A percentile compares a stretch with the other conserved stretches of the same genome.
Evolutionary conservation across 1,140 invertebrate genomes (phyloP).

Genomic region (Drosophila busckii): DNA sequence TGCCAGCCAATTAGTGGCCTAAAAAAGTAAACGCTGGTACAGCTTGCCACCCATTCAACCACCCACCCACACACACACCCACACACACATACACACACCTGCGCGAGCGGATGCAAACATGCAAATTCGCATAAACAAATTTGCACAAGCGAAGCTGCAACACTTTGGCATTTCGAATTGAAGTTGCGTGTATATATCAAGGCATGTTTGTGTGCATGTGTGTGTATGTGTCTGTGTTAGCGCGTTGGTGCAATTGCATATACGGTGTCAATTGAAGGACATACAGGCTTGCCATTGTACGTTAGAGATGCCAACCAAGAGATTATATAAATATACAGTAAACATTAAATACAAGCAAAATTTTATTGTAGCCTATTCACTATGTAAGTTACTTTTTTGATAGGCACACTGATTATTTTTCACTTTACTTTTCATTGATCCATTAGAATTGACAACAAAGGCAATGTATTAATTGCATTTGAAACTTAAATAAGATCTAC

Average conservation of each 20-base stretch:
- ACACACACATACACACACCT: background rate
- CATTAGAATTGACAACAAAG: too few relatives aligned
- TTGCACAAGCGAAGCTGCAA: conserved; percentile 62
- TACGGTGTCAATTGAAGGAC: conserved; percentile 7
- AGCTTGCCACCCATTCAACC: background rate
- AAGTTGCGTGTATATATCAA: conserved; percentile 31
- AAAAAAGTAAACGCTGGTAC: conserved; percentile 15
- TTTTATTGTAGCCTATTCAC: too few relatives aligned
- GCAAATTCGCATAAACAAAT: conserved; percentile 66
- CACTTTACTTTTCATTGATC: too few relatives aligned
- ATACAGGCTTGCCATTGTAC: too few relatives aligned
- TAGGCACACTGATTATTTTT: too few relatives aligned
- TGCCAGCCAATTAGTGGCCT: conserved; percentile 53
- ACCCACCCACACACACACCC: background rate
- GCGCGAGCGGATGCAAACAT: conserved; percentile 24
- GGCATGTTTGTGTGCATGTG: background rate
- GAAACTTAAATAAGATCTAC: too few relatives aligned
- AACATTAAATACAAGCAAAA: too few relatives aligned
- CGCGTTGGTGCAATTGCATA: too few relatives aligned
- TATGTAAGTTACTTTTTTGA: too few relatives aligned
- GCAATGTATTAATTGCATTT: too few relatives aligned
- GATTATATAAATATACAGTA: too few relatives aligned
- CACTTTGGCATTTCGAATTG: conserved; percentile 57
- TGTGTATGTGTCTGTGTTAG: background rate
- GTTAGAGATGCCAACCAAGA: too few relatives aligned